These are phyloP conservation scores for Petromus typicus DNA, from an alignment of 2,113 vertebrate genomes.

Conservation along the genomic window DNA sequence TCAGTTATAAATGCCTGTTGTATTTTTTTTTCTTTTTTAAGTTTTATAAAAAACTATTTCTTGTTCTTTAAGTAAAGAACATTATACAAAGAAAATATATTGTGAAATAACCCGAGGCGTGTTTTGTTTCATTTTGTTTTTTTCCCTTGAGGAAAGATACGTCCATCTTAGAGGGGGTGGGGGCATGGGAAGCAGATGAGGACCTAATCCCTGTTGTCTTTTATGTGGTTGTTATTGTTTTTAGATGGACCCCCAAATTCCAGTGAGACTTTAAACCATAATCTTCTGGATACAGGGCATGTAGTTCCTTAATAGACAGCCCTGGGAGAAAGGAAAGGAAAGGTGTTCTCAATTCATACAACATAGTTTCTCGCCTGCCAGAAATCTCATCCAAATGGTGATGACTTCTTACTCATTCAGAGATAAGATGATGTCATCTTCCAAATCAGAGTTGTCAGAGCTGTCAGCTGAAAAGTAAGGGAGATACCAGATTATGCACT, in stretches of 20 bases:
- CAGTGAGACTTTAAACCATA: conserved; percentile 60
- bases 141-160: conserved; percentile 84
- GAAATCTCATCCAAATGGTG: conserved; percentile 72
- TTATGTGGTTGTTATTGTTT: conserved; percentile 66
- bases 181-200: conserved; percentile 78
- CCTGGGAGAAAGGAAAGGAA: conserved; percentile 74
- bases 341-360: conserved; percentile 74
- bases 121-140: conserved; percentile 35
- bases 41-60: conserved; percentile 91
- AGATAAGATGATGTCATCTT: conserved; percentile 98
- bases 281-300: conserved; percentile 74
- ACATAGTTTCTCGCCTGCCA: conserved; percentile 84
- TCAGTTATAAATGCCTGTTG: conserved; percentile 85
- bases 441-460: conserved; percentile 97
- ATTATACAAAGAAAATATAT: conserved; percentile 93
- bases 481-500: conserved; percentile 66
- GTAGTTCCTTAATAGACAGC: conserved; percentile 77
- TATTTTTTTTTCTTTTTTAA: conserved; percentile 78
- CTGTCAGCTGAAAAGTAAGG: conserved; percentile 92
- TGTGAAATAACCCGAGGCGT: conserved; percentile 89
- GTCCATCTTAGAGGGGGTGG: conserved; percentile 81
- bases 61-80: conserved; percentile 91
- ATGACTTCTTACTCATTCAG: conserved; percentile 88
- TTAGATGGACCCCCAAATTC: conserved; percentile 51
- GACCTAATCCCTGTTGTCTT: conserved; percentile 81